A percentile compares a stretch with the other conserved stretches of the same genome.
Evolutionary conservation across 2,888 invertebrate species (phyloP).

Genomic region (Parnassius smintheus): DNA sequence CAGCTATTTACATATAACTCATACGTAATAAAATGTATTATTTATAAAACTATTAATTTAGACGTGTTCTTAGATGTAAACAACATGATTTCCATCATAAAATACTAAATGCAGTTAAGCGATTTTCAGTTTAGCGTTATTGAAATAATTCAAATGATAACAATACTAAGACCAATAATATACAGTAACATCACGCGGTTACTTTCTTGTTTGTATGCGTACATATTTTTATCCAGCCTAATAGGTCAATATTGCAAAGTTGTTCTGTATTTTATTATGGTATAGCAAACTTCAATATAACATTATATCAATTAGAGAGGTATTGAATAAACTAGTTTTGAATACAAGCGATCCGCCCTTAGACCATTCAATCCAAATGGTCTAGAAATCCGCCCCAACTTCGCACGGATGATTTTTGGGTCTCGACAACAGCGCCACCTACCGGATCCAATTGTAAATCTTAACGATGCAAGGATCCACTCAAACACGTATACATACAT

Average conservation of each 20-base stretch:
- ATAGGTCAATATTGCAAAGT: not conserved
- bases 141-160: constrained; percentile 30
- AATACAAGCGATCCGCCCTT: no score
- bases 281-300: no score
- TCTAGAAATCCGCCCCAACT: no score
- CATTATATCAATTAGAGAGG: no score
- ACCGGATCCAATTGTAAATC: no score
- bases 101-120: constrained; percentile 30
- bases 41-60: not conserved
- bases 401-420: no score
- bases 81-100: constrained; percentile 45
- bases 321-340: no score
- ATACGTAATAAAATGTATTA: not conserved
- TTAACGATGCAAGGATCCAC: no score
- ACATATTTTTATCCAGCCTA: not conserved
- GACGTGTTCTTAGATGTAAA: constrained; percentile 36
- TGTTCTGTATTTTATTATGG: not conserved
- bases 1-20: not conserved
- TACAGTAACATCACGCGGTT: not conserved
- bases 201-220: constrained; percentile 11
- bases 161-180: not conserved
- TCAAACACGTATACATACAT: no score
- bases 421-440: no score
- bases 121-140: constrained; percentile 26
- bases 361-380: no score